Percentiles rank a stretch among this genome's conserved stretches.
These are phyloP conservation scores for Bedellia somnulentella DNA, from an alignment of 2,888 invertebrate genomes.

Conservation along the genomic window DNA sequence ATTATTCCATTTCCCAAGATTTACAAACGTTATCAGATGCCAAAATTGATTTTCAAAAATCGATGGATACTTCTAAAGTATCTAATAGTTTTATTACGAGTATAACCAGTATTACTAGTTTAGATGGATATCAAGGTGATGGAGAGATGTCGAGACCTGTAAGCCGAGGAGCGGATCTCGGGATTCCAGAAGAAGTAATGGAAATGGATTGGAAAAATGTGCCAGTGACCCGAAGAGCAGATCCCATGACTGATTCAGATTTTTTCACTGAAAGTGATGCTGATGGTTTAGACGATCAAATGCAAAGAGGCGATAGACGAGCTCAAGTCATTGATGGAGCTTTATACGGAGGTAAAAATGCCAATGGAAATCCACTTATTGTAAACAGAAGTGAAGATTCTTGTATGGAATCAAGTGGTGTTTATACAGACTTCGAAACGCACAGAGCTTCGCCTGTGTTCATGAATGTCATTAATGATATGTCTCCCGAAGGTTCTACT, in stretches of 20 bases:
- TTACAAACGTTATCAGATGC: slow-evolving; percentile 60
- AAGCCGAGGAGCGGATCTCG: slow-evolving; percentile 75
- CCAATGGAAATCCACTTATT: slow-evolving; percentile 54
- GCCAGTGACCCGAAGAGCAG: slow-evolving; percentile 68
- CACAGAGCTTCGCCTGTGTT: slow-evolving; percentile 52
- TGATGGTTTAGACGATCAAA: slow-evolving; percentile 77
- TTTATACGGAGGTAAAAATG: slow-evolving; percentile 75
- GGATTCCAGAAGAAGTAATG: slow-evolving; percentile 49
- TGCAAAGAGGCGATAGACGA: slow-evolving; percentile 70
- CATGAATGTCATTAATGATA: slow-evolving; percentile 65
- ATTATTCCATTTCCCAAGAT: slow-evolving; percentile 52
- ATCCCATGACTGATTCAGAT: slow-evolving; percentile 90
- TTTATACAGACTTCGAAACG: slow-evolving; percentile 85
- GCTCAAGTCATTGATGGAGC: slow-evolving; percentile 89
- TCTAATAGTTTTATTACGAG: slow-evolving; percentile 81
- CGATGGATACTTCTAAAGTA: slow-evolving; percentile 65
- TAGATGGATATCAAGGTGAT: slow-evolving; percentile 93
- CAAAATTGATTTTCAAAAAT: slow-evolving; percentile 64
- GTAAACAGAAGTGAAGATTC: slow-evolving; percentile 69
- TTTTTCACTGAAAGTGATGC: slow-evolving; percentile 91
- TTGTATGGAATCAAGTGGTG: slow-evolving; percentile 87
- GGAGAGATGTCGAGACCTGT: slow-evolving; percentile 88
- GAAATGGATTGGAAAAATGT: slow-evolving; percentile 63
- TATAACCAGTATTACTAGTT: slow-evolving; percentile 87
- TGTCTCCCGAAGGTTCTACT: slow-evolving; percentile 67